Conservation (phyloP, 92 coral and sea anemone species). For the Galaxea fascicularis region DNA sequence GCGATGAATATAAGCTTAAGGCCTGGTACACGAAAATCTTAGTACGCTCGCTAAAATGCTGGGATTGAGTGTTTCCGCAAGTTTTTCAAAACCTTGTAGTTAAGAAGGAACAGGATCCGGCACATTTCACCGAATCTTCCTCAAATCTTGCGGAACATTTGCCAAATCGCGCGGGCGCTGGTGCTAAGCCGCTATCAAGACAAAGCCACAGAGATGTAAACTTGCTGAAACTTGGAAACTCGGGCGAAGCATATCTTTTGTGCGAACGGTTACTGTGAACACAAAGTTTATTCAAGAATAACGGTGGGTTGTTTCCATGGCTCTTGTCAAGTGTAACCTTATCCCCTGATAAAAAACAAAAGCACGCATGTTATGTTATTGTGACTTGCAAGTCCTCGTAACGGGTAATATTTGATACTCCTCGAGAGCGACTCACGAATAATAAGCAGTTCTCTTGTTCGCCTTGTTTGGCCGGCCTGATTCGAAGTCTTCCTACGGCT, state of each 20-base stretch:
- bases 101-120: conserved; percentile 12
- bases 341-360: neutral
- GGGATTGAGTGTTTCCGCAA: conserved; percentile 51
- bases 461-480: conserved; percentile 38
- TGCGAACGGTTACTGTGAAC: neutral
- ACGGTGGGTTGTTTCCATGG: conserved; percentile 40
- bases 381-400: conserved; percentile 34
- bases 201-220: conserved; percentile 10
- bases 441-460: conserved; percentile 39
- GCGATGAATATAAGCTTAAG: conserved; percentile 41
- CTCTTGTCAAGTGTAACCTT: conserved; percentile 32
- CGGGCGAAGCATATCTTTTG: neutral
- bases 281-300: conserved; percentile 3
- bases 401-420: conserved; percentile 45
- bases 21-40: conserved; percentile 65
- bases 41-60: conserved; percentile 60
- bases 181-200: neutral
- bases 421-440: conserved; percentile 37
- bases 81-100: conserved; percentile 18
- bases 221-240: too few relatives aligned
- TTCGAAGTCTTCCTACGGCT: neutral
- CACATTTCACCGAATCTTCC: conserved; percentile 12
- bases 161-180: conserved; percentile 16
- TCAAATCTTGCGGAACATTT: neutral
- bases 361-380: conserved; percentile 41